Base-by-base conservation (phyloP, 2,888 invertebrate species). In the Dryadula phaetusa region DNA sequence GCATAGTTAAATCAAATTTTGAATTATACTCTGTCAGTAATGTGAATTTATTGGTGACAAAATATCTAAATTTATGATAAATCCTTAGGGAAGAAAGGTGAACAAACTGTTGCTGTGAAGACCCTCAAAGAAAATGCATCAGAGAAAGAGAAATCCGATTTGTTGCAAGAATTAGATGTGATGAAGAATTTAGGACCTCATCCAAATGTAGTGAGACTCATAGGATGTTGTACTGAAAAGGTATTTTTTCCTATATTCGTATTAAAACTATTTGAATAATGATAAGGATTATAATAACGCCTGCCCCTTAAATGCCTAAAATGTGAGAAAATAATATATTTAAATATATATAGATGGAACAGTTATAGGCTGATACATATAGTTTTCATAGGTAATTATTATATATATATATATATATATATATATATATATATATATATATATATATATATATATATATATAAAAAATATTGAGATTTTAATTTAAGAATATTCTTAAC, bases 181-280 rank as follows among this genome's bases (percentile, higher is more conserved):
- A 98, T 98, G 98, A 98, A 98, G 90, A 96, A 95, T 82, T 91
- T 99, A 65, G 97, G 97, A 56, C 95, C 96, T 0, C 98, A 99
- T 92, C 96, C 97, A 0, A 98, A 98, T 81, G 97, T 98, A 1
- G 98, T 98, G 0, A 94, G 96, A 40, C 92, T 98, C 22, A 91
- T 98, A 34, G 98, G 97, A 1, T 97, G 98, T 80, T 98, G 98
- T 83, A 97, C 97, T 5, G 97, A 98, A 75, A 97, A 95, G 85
- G 93, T 92, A 75, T 7, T 28, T 32, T 20, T 2, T n/a, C 22
- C 12, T 22, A 22, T 20, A 46, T 20, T 20, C 4, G 12, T n/a
- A n/a, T n/a, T n/a, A n/a, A n/a, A n/a, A n/a, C n/a, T n/a, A n/a
- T n/a, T n/a, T n/a, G n/a, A n/a, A n/a, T n/a, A n/a, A n/a, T n/a